These are phyloP conservation scores for Baronia brevicornis DNA, from an alignment of 2,888 invertebrate genomes.

Conservation along the genomic window DNA sequence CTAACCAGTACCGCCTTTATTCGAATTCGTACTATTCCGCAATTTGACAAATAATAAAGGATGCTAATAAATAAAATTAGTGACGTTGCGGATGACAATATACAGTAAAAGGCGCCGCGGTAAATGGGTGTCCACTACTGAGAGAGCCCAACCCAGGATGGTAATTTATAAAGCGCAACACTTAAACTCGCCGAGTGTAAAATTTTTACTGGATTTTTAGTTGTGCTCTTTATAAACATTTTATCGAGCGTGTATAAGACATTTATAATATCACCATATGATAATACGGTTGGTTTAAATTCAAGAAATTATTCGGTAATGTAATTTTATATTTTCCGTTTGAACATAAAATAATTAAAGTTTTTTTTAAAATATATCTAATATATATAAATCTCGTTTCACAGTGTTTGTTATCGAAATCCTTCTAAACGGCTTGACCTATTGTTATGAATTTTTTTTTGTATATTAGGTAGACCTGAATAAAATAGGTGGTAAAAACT, in stretches of 20 bases:
- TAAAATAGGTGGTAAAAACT: no score
- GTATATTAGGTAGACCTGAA: no score
- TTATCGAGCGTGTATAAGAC: constrained; percentile 14
- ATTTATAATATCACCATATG: constrained; percentile 13
- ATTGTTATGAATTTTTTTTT: no score
- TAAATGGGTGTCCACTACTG: constrained; percentile 9
- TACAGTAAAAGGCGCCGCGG: constrained; percentile 36
- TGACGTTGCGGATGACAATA: constrained; percentile 41
- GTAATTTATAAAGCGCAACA: constrained; percentile 13
- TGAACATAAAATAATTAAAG: no score
- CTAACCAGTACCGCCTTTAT: constrained; percentile 44
- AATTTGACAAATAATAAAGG: constrained; percentile 58
- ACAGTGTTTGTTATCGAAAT: no score
- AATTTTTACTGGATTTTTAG: constrained; percentile 23
- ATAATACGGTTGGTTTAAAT: constrained; percentile 11
- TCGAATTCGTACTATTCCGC: constrained; percentile 43
- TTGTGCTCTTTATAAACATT: constrained; percentile 16
- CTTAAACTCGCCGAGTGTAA: constrained; percentile 13
- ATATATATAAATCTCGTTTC: no score
- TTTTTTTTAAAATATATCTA: no score
- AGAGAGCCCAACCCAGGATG: constrained; percentile 30
- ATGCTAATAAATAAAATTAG: constrained; percentile 69
- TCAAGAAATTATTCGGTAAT: no score
- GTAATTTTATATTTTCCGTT: no score
- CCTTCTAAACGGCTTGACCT: no score